Evolutionary conservation across 2,888 invertebrate genomes (phyloP).

Genomic region (Caenorhabditis drosophilae): DNA sequence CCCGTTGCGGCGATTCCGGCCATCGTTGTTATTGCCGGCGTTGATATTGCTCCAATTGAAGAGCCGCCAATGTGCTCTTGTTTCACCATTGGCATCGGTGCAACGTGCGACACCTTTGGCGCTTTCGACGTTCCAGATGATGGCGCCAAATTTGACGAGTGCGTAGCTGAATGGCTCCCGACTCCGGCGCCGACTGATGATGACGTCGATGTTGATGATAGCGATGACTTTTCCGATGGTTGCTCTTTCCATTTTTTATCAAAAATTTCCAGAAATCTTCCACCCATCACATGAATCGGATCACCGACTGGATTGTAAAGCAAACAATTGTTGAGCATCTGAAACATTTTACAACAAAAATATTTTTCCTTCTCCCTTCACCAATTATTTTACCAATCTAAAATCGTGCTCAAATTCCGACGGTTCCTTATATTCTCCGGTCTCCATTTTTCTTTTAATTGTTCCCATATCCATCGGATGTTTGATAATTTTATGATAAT

Average conservation of each 20-base stretch:
- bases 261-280: slow-evolving; percentile 42
- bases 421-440: slow-evolving; percentile 81
- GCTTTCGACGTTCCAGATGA: slow-evolving; percentile 1
- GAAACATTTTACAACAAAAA: not conserved
- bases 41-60: not conserved
- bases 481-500: slow-evolving; percentile 96
- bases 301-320: slow-evolving; percentile 58
- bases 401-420: slow-evolving; percentile 82
- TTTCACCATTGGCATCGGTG: slow-evolving; percentile 4
- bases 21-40: no score
- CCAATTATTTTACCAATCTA: slow-evolving; percentile 77
- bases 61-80: slow-evolving; percentile 3
- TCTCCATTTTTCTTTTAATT: slow-evolving; percentile 91
- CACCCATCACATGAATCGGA: slow-evolving; percentile 40
- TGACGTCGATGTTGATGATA: not conserved
- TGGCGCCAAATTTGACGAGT: not conserved
- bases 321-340: slow-evolving; percentile 77
- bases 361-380: not conserved
- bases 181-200: not conserved
- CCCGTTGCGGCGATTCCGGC: no score
- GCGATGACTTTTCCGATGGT: not conserved
- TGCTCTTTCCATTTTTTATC: slow-evolving; percentile 7
- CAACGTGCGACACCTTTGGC: not conserved
- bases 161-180: not conserved
- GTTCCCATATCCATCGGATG: slow-evolving; percentile 99